Conservation (phyloP, 2,797 vertebrate species). For the Thripadectes ignobilis region DNA sequence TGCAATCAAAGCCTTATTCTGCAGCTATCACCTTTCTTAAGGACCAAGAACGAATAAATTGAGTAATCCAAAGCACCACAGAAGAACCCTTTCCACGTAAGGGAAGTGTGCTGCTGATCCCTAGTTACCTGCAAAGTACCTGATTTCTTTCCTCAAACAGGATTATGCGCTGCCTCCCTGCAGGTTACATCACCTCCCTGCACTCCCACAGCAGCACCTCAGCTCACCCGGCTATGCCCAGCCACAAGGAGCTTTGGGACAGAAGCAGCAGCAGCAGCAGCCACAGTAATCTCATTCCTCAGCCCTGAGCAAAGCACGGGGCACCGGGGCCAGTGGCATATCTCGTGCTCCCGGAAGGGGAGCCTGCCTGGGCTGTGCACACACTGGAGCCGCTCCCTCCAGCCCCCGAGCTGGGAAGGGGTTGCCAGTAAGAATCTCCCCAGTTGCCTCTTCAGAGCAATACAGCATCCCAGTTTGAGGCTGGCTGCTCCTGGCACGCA, state of each 20-base stretch:
- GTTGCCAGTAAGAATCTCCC: not conserved
- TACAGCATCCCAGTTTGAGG: not conserved
- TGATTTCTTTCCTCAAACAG: not conserved
- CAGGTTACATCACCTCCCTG: not conserved
- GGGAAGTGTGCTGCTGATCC: not conserved
- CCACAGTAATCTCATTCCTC: not conserved
- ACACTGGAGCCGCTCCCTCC: not conserved
- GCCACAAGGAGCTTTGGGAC: not conserved
- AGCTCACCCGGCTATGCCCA: not conserved
- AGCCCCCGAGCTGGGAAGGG: not conserved
- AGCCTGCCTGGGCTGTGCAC: not conserved
- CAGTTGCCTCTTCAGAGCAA: not conserved
- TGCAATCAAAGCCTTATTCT: not conserved
- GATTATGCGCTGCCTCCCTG: not conserved
- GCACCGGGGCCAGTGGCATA: fast-evolving
- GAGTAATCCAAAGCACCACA: not conserved
- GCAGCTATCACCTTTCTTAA: not conserved
- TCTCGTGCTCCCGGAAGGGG: fast-evolving
- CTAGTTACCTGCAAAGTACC: not conserved
- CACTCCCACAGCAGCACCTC: not conserved
- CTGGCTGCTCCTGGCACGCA: fast-evolving
- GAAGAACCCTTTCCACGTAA: not conserved
- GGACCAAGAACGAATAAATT: not conserved
- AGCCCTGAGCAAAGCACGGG: not conserved
- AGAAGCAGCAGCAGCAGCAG: not conserved